These are phyloP conservation scores for Rhamnusium bicolor DNA, from an alignment of 2,888 invertebrate genomes.

Conservation along the genomic window DNA sequence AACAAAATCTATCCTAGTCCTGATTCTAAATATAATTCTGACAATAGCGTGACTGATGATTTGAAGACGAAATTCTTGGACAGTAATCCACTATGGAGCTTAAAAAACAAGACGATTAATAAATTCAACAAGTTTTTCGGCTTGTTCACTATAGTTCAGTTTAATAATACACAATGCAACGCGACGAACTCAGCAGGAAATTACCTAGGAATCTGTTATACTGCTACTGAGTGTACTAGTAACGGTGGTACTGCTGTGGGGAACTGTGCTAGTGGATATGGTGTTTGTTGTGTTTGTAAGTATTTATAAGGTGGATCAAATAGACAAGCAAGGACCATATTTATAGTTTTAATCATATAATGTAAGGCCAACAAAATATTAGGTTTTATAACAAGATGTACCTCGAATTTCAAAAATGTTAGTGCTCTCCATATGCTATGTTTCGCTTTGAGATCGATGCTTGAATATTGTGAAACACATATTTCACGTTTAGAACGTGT, in stretches of 20 bases:
- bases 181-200: slow-evolving; percentile 73
- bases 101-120: slow-evolving; percentile 64
- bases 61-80: slow-evolving; percentile 54
- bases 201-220: slow-evolving; percentile 82
- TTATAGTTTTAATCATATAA: no score
- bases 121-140: slow-evolving; percentile 74
- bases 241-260: slow-evolving; percentile 78
- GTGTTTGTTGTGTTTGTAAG: slow-evolving; percentile 85
- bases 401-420: no score
- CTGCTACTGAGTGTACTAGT: slow-evolving; percentile 78
- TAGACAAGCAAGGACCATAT: no score
- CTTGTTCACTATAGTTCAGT: slow-evolving; percentile 81
- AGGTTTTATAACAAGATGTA: no score
- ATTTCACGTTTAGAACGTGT: no score
- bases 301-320: no score
- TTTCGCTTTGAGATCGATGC: no score
- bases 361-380: no score
- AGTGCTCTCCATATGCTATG: no score
- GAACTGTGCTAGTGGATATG: slow-evolving; percentile 82
- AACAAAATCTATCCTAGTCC: not conserved
- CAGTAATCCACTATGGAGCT: slow-evolving; percentile 40
- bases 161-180: slow-evolving; percentile 78
- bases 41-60: slow-evolving; percentile 9
- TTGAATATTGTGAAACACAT: no score
- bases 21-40: not conserved